Evolutionary conservation across 2,797 vertebrate species (phyloP).

Genomic region (Knipowitschia caucasica): DNA sequence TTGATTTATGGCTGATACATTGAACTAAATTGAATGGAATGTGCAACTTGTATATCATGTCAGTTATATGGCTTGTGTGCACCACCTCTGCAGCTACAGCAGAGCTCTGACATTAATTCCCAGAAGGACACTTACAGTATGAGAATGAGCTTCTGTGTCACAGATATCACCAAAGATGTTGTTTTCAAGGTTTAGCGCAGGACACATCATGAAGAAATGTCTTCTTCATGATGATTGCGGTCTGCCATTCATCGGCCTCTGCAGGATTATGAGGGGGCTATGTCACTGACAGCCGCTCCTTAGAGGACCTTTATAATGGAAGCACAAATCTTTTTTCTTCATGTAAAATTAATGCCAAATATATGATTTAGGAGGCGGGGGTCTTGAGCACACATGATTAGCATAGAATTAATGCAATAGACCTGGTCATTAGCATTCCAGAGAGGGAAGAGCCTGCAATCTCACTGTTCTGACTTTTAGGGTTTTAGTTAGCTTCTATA

Average conservation of each 20-base stretch:
- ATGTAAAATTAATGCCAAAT: conserved; percentile 23
- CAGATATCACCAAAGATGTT: no score
- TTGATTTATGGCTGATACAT: no score
- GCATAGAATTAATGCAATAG: conserved; percentile 18
- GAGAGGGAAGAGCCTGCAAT: no score
- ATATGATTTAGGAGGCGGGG: conserved; percentile 5
- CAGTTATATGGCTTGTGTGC: no score
- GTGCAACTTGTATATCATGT: no score
- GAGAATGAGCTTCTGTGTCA: no score
- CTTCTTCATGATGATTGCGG: not conserved
- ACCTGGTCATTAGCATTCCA: conserved; percentile 15
- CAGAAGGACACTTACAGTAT: no score
- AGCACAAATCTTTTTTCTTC: conserved; percentile 32
- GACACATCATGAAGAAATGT: not conserved
- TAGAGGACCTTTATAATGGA: conserved; percentile 13
- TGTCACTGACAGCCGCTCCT: conserved; percentile 10
- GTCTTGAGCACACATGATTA: conserved; percentile 18
- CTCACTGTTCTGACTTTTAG: no score
- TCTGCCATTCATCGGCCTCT: not conserved
- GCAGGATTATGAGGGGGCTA: conserved; percentile 6
- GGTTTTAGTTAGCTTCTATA: no score
- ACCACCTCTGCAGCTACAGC: no score
- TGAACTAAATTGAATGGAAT: no score
- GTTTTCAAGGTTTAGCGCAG: not conserved
- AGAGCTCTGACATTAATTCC: no score